phyloP scores from a whole-genome alignment of 2,888 invertebrate genomes.

The Aquatica leii region DNA sequence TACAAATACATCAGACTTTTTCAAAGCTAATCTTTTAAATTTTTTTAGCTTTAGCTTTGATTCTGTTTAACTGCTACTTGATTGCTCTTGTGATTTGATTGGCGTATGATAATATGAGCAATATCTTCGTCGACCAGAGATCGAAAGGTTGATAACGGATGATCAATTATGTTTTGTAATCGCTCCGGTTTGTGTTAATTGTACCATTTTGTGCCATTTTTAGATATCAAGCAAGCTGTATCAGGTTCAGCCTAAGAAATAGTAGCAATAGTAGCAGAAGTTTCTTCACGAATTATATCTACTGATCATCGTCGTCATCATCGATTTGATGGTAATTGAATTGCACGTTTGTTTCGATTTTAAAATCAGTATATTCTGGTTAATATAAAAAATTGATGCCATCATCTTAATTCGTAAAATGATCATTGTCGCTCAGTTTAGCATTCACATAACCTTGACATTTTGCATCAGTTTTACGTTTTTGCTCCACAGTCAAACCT shows the following conservation, averaged over 20 bases:
- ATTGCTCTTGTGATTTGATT: background rate
- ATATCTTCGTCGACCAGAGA: background rate
- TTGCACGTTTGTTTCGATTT: background rate
- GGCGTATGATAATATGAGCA: background rate
- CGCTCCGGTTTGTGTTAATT: background rate
- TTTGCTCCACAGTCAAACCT: background rate
- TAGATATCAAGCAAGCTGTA: background rate
- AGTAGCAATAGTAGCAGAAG: background rate
- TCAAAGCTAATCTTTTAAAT: background rate
- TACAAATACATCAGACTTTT: background rate
- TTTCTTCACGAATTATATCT: background rate
- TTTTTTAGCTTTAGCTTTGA: background rate
- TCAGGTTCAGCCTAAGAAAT: background rate
- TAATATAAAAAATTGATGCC: background rate
- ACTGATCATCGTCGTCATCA: conserved; percentile 5
- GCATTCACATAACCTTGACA: too few relatives aligned
- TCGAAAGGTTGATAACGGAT: too few relatives aligned
- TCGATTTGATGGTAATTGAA: background rate
- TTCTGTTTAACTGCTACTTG: background rate
- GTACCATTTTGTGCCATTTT: conserved; percentile 4
- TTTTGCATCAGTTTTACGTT: background rate
- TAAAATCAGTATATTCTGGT: background rate
- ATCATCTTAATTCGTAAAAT: background rate
- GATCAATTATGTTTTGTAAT: background rate
- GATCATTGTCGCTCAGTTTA: background rate